Evolutionary conservation across 2,797 vertebrate genomes (phyloP).

Genomic region (Sphenodon punctatus): DNA sequence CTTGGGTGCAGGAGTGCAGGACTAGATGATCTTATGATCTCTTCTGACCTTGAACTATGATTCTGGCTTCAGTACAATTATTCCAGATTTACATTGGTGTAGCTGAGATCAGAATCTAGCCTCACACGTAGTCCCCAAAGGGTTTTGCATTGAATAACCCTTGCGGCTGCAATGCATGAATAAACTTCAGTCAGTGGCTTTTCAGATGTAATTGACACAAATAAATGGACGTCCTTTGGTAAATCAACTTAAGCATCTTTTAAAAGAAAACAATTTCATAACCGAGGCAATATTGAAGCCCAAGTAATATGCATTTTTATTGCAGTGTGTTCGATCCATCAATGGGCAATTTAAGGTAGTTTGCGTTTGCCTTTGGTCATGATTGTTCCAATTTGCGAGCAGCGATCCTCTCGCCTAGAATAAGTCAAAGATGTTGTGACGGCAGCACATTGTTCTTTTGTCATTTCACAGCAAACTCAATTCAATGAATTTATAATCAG

Average conservation of each 20-base stretch:
- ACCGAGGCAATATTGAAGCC: constrained; percentile 2
- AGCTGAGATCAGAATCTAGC: fast-evolving
- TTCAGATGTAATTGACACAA: neutral
- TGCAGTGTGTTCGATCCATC: neutral
- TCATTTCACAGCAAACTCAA: neutral
- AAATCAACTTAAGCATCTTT: neutral
- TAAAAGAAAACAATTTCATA: neutral
- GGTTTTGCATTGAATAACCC: neutral
- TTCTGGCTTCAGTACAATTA: fast-evolving
- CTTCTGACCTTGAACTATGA: too few relatives aligned
- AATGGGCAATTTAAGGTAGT: neutral
- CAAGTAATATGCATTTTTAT: neutral
- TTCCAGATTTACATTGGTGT: too few relatives aligned
- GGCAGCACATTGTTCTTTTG: constrained; percentile 10
- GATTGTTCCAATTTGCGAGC: neutral
- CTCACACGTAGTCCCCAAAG: fast-evolving
- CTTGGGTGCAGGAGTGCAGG: too few relatives aligned
- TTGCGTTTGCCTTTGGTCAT: neutral
- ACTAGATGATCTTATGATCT: too few relatives aligned
- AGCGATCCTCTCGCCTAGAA: constrained; percentile 30
- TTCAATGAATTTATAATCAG: constrained; percentile 41
- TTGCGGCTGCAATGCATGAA: neutral
- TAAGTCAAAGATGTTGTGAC: neutral
- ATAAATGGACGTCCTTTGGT: neutral
- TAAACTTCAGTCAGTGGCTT: neutral